Evolutionary conservation across 2,888 invertebrate genomes (phyloP).

Genomic region (Caenorhabditis sp.): DNA sequence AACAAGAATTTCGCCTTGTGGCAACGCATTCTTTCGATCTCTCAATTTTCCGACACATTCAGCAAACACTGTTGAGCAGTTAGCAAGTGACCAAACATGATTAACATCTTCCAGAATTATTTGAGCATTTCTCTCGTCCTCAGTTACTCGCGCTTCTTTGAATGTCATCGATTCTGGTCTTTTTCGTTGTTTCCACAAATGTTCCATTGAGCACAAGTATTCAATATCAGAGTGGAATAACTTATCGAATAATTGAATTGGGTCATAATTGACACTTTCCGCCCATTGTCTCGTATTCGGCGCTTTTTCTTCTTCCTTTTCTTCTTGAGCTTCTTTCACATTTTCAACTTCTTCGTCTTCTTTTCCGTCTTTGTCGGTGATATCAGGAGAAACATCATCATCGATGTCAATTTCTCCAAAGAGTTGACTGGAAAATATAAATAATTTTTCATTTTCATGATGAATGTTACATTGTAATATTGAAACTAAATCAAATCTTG

Average conservation of each 20-base stretch:
- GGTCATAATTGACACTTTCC: conserved; percentile 82
- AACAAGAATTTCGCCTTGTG: conserved; percentile 77
- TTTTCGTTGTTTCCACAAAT: conserved; percentile 88
- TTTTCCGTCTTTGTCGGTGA: conserved; percentile 79
- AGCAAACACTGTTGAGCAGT: conserved; percentile 74
- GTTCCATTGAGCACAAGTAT: conserved; percentile 90
- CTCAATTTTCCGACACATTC: conserved; percentile 56
- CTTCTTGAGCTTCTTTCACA: conserved; percentile 8
- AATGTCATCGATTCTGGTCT: conserved; percentile 76
- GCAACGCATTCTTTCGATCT: conserved; percentile 69
- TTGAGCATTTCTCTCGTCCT: conserved; percentile 1
- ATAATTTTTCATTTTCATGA: no score
- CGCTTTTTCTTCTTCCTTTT: conserved; percentile 12
- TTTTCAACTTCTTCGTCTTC: conserved; percentile 4
- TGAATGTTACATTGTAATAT: no score
- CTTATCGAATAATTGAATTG: conserved; percentile 87
- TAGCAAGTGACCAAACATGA: conserved; percentile 53
- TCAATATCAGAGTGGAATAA: conserved; percentile 92
- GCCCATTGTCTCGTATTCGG: conserved; percentile 88
- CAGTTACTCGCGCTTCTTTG: neutral
- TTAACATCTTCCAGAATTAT: conserved; percentile 13
- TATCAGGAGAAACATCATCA: conserved; percentile 96
- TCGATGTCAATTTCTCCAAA: conserved; percentile 97
- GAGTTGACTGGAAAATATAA: conserved; percentile 80
- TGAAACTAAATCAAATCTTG: no score